Evolutionary conservation across 2,797 vertebrate species (phyloP).

Genomic region (Tadarida brasiliensis): DNA sequence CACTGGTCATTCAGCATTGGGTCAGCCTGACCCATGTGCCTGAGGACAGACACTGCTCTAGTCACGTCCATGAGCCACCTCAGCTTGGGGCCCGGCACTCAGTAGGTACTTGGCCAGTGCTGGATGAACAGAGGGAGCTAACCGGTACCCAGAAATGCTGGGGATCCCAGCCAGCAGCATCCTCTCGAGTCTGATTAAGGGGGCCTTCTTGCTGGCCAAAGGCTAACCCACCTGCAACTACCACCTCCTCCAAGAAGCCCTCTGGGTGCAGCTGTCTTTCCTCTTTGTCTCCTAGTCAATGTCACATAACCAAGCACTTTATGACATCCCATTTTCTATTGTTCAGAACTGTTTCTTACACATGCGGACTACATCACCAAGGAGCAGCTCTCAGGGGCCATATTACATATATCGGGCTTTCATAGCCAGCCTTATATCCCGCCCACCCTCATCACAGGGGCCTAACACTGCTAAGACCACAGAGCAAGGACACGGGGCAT

Average conservation of each 20-base stretch:
- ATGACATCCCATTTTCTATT: not conserved
- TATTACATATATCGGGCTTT: not conserved
- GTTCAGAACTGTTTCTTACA: not conserved
- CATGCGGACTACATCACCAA: not conserved
- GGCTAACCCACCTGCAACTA: not conserved
- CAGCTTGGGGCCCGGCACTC: not conserved
- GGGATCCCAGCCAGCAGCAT: not conserved
- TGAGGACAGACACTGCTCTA: rapidly evolving
- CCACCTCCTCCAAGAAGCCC: conserved; percentile 31
- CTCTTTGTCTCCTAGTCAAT: not conserved
- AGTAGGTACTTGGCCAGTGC: not conserved
- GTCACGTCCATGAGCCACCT: not conserved
- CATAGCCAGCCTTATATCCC: not conserved
- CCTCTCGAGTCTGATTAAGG: not conserved
- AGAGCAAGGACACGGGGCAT: not conserved
- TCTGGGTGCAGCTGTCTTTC: not conserved
- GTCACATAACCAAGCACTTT: not conserved
- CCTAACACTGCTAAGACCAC: not conserved
- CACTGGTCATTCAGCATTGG: not conserved
- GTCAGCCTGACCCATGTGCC: not conserved
- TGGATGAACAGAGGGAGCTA: not conserved
- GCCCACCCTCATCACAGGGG: not conserved
- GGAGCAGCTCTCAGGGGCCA: not conserved
- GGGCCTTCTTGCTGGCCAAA: not conserved
- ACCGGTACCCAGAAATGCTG: too few species aligned